These are phyloP conservation scores for Neomorphus geoffroyi DNA, from an alignment of 2,797 vertebrate species.

Conservation along the genomic window DNA sequence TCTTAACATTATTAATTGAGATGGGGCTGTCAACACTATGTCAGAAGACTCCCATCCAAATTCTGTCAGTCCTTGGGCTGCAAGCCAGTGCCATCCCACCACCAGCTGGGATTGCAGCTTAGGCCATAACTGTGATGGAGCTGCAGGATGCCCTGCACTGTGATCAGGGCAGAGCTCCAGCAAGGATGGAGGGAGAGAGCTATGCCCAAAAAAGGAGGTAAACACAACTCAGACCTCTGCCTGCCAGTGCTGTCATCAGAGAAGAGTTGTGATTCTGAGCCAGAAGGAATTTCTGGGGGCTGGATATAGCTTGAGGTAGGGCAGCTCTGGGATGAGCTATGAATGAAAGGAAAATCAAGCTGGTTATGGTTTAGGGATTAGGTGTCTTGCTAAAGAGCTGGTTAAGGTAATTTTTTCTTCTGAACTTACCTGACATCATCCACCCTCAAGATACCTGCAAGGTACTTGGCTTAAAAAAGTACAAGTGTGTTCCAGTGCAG, in stretches of 20 bases:
- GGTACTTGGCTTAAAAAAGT: slow-evolving; percentile 33
- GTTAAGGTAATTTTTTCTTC: slow-evolving; percentile 16
- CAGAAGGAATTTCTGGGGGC: background rate
- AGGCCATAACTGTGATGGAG: background rate
- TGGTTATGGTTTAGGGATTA: background rate
- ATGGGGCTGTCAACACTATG: background rate
- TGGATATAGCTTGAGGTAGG: background rate
- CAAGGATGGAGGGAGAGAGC: background rate
- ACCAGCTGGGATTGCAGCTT: background rate
- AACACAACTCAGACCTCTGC: background rate
- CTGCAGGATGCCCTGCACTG: background rate
- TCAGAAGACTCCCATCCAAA: background rate
- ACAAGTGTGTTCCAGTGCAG: slow-evolving; percentile 44
- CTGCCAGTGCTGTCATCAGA: background rate
- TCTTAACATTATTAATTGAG: slow-evolving; percentile 13
- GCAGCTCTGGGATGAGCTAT: background rate
- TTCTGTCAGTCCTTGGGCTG: slow-evolving; percentile 2
- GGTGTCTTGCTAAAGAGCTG: slow-evolving; percentile 17
- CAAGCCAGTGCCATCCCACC: background rate
- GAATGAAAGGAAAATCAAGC: slow-evolving; percentile 5
- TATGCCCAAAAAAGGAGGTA: slow-evolving; percentile 1
- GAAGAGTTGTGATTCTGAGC: background rate
- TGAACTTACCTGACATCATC: slow-evolving; percentile 38
- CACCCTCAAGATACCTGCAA: slow-evolving; percentile 11
- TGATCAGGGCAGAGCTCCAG: background rate